These are phyloP conservation scores for Rhinolophus ferrumequinum DNA, from an alignment of 2,113 vertebrate genomes.

Conservation along the genomic window DNA sequence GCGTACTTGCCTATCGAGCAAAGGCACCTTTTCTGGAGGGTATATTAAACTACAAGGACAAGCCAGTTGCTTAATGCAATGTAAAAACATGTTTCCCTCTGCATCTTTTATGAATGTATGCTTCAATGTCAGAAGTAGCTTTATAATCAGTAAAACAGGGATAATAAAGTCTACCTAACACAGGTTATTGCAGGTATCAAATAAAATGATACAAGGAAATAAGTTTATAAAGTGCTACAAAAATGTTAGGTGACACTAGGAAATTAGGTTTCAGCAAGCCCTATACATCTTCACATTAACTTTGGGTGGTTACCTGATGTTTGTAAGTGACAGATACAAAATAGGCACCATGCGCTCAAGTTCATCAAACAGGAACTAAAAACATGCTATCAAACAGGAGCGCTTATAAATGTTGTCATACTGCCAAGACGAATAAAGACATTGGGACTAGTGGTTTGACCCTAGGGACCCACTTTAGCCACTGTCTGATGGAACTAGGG, in stretches of 20 bases:
- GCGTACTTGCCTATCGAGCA: background rate
- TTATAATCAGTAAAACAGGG: background rate
- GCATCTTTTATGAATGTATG: background rate
- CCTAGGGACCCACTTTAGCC: constrained; percentile 2
- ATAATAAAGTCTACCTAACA: constrained; percentile 43
- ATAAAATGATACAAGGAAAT: constrained; percentile 24
- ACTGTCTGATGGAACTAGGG: background rate
- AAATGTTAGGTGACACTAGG: background rate
- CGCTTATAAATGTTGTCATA: background rate
- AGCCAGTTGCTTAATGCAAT: background rate
- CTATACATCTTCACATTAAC: constrained; percentile 51
- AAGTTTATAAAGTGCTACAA: constrained; percentile 23
- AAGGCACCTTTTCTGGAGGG: background rate
- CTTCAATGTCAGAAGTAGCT: constrained; percentile 12
- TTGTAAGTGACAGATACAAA: background rate
- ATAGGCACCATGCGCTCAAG: background rate
- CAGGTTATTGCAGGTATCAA: background rate
- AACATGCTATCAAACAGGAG: background rate
- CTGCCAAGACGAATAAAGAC: constrained; percentile 31
- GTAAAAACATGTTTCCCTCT: background rate
- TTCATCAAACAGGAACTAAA: background rate
- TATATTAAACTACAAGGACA: constrained; percentile 37
- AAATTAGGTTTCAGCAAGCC: constrained; percentile 43
- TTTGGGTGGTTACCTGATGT: background rate
- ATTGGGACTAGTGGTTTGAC: background rate